These are phyloP conservation scores for Pandemis heparana DNA, from an alignment of 2,888 invertebrate genomes.

Conservation along the genomic window DNA sequence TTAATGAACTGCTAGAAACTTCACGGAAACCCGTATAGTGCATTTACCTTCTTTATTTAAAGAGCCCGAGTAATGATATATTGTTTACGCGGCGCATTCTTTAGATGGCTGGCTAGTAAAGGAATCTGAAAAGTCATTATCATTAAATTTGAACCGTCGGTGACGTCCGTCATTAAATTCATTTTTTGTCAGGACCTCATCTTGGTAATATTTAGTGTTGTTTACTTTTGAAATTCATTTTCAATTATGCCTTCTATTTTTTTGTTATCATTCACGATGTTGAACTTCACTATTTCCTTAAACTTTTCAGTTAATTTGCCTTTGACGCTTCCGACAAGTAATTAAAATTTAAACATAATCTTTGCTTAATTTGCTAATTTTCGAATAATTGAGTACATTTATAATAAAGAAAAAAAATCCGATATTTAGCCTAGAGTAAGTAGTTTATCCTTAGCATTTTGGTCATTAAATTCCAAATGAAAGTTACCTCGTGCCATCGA, in stretches of 20 bases:
- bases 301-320: background rate
- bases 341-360: background rate
- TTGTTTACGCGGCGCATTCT: constrained; percentile 73
- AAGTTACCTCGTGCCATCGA: background rate
- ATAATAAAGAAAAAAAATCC: no score
- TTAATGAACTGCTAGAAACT: constrained; percentile 14
- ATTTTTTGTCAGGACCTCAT: constrained; percentile 56
- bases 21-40: constrained; percentile 21
- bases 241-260: background rate
- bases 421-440: no score
- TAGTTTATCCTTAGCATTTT: background rate
- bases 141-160: constrained; percentile 62
- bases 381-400: no score
- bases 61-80: constrained; percentile 63
- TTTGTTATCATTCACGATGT: background rate
- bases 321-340: background rate
- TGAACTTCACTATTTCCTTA: background rate
- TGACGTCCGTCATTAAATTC: constrained; percentile 57
- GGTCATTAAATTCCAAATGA: background rate
- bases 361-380: no score
- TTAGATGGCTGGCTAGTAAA: constrained; percentile 61
- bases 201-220: constrained; percentile 49
- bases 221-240: constrained; percentile 32
- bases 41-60: constrained; percentile 39
- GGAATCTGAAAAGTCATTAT: constrained; percentile 70